A percentile compares a stretch with the other conserved stretches of the same genome.
These are phyloP conservation scores for Caenorhabditis elegans DNA, from an alignment of 1,140 invertebrate species.

Conservation along the genomic window DNA sequence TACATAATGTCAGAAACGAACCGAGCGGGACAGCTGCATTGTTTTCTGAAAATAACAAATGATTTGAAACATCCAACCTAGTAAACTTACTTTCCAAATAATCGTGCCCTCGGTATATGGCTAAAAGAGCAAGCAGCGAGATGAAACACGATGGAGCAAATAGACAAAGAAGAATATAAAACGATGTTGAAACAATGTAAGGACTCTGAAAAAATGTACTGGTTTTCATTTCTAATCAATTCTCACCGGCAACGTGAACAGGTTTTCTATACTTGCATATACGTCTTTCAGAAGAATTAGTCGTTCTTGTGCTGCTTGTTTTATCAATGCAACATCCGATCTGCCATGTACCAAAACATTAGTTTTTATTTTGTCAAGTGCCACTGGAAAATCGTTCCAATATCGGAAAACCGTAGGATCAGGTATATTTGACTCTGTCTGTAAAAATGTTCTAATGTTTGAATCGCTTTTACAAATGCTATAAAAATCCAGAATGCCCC, in stretches of 20 bases:
- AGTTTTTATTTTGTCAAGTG: too few relatives aligned
- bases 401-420: too few relatives aligned
- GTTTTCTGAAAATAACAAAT: not conserved
- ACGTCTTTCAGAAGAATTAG: not conserved
- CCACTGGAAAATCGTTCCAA: too few relatives aligned
- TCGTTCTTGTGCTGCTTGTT: not conserved
- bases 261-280: not conserved
- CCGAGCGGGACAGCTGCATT: not conserved
- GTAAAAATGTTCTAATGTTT: too few relatives aligned
- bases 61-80: not conserved
- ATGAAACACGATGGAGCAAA: not conserved
- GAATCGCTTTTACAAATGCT: too few relatives aligned
- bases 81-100: not conserved
- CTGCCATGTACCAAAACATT: too few relatives aligned
- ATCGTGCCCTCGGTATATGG: not conserved
- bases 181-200: not conserved
- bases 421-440: too few relatives aligned
- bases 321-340: too few relatives aligned
- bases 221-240: not conserved
- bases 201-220: not conserved
- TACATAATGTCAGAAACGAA: not conserved
- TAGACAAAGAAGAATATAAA: not conserved
- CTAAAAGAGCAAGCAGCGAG: not conserved
- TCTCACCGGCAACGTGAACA: not conserved
- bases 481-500: too few relatives aligned